These are phyloP conservation scores for Mormyrus lacerda DNA, from an alignment of 2,113 vertebrate genomes.

Conservation along the genomic window DNA sequence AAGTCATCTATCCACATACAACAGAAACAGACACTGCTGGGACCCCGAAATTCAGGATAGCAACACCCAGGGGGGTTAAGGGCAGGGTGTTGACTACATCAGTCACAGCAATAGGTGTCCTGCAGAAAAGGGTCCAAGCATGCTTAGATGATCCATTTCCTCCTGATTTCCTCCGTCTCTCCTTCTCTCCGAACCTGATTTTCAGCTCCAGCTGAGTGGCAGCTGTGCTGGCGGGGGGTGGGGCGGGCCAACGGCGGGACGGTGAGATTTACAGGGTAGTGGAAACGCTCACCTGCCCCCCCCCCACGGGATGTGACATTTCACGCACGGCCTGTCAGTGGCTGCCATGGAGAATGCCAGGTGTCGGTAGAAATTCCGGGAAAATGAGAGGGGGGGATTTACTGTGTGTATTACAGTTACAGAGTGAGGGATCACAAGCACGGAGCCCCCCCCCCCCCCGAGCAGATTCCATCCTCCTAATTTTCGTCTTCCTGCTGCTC, in stretches of 20 bases:
- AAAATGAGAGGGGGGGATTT: neutral
- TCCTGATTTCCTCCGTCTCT: neutral
- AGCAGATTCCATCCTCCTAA: neutral
- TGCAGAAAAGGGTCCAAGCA: neutral
- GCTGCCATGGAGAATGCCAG: neutral
- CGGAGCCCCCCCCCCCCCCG: neutral
- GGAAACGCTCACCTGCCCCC: neutral
- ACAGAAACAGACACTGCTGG: neutral
- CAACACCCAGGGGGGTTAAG: neutral
- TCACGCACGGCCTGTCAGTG: neutral
- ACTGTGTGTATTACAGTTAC: neutral
- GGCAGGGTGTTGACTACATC: neutral
- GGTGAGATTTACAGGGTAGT: neutral
- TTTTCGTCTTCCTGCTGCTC: neutral
- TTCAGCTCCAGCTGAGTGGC: neutral
- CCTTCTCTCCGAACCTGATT: neutral
- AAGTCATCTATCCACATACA: neutral
- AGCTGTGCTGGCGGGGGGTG: neutral
- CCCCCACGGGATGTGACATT: neutral
- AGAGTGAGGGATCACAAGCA: neutral
- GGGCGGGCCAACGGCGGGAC: neutral
- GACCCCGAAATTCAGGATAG: neutral
- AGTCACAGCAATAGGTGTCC: neutral
- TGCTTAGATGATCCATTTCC: neutral
- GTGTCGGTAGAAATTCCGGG: neutral